A percentile compares a stretch with the other conserved stretches of the same genome.
phyloP scores from a whole-genome alignment of 2,888 invertebrate genomes.

The Zaprionus bogoriensis region DNA sequence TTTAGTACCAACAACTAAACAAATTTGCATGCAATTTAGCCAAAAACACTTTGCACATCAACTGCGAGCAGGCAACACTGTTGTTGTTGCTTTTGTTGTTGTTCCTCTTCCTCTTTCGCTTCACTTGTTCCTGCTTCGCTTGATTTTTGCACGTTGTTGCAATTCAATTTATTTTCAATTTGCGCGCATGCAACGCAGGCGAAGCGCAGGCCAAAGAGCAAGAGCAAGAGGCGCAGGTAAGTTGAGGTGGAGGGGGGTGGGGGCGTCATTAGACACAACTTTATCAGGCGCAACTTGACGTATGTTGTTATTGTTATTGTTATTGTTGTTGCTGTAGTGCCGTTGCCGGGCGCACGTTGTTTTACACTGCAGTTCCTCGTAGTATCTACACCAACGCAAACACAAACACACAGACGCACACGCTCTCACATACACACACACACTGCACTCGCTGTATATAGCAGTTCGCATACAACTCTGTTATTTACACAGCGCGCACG shows the following conservation, averaged over 20 bases:
- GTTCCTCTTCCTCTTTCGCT: slow-evolving; percentile 9
- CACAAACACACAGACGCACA: slow-evolving; percentile 24
- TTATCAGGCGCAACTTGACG: slow-evolving; percentile 53
- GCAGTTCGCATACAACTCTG: slow-evolving; percentile 12
- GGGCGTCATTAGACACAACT: slow-evolving; percentile 62
- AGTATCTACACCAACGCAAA: slow-evolving; percentile 35
- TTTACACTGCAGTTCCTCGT: slow-evolving; percentile 51
- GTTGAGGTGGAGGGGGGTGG: neutral
- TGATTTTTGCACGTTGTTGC: slow-evolving; percentile 68
- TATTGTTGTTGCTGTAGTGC: slow-evolving; percentile 37
- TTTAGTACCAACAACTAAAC: slow-evolving; percentile 44
- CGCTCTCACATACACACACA: slow-evolving; percentile 16
- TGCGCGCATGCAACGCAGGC: slow-evolving; percentile 59
- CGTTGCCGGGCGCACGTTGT: slow-evolving; percentile 60
- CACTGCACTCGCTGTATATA: slow-evolving; percentile 2
- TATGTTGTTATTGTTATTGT: slow-evolving; percentile 8
- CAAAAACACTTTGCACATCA: slow-evolving; percentile 48
- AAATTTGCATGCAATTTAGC: slow-evolving; percentile 69
- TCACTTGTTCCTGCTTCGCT: slow-evolving; percentile 9
- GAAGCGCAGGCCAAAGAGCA: neutral
- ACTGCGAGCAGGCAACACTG: slow-evolving; percentile 17
- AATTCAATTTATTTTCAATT: slow-evolving; percentile 75
- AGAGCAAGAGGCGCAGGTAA: neutral
- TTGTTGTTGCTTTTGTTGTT: slow-evolving; percentile 26
- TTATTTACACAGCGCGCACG: slow-evolving; percentile 71